Percentiles rank a stretch among this genome's conserved stretches.
phyloP scores from a whole-genome alignment of 2,797 vertebrate species.

The Lacerta viridis region DNA sequence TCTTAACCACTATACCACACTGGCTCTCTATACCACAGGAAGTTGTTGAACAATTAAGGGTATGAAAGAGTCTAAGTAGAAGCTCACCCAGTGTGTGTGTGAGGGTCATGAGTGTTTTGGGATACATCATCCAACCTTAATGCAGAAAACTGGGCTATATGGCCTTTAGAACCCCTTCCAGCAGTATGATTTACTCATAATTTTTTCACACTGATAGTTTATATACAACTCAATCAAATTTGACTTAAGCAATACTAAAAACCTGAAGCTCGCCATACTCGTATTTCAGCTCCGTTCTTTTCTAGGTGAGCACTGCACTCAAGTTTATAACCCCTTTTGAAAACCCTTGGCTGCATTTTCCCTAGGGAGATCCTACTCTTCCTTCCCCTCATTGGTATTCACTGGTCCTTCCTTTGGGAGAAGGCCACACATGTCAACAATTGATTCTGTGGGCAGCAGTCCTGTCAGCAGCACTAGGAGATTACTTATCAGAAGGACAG shows the following conservation, averaged over 20 bases:
- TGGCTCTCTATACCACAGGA: neutral
- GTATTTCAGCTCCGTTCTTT: neutral
- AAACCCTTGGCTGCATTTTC: constrained; percentile 9
- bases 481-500: constrained; percentile 46
- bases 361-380: neutral
- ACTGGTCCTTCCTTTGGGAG: neutral
- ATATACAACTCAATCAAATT: constrained; percentile 6
- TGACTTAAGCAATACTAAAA: neutral
- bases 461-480: constrained; percentile 53
- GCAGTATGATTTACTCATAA: neutral
- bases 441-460: constrained; percentile 21
- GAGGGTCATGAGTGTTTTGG: neutral
- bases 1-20: too few species aligned
- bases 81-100: neutral
- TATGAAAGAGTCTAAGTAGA: neutral
- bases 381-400: constrained; percentile 44
- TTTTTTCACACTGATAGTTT: neutral
- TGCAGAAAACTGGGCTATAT: neutral
- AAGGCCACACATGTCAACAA: neutral
- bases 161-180: constrained; percentile 10
- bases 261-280: neutral
- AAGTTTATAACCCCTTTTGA: neutral
- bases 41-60: neutral
- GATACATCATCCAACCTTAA: neutral
- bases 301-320: neutral